Evolutionary conservation across 2,888 invertebrate genomes (phyloP).

Genomic region (Rhingia rostrata): DNA sequence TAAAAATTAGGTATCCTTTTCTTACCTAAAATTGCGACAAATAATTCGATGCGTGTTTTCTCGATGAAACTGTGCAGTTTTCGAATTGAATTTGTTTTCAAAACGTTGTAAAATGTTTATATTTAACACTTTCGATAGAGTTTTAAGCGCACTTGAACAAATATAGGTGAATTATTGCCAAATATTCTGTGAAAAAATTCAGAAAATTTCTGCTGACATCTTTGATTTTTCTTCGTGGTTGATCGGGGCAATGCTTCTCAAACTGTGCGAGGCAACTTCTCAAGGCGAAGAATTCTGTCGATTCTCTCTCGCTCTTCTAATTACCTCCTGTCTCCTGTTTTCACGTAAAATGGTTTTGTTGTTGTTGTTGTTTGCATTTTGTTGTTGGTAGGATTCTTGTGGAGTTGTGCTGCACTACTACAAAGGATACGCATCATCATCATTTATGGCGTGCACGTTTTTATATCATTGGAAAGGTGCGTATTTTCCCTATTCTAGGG

Average conservation of each 20-base stretch:
- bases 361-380: neutral
- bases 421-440: neutral
- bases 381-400: neutral
- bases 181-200: conserved; percentile 73
- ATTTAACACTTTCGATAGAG: conserved; percentile 48
- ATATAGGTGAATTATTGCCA: conserved; percentile 46
- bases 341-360: conserved; percentile 25
- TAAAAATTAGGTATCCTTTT: conserved; percentile 66
- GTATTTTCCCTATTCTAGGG: neutral
- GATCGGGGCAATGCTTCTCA: conserved; percentile 61
- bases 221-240: conserved; percentile 74
- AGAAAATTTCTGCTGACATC: conserved; percentile 76
- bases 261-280: conserved; percentile 68
- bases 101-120: conserved; percentile 65
- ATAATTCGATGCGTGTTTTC: conserved; percentile 55
- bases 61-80: conserved; percentile 35
- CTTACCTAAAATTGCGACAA: conserved; percentile 58
- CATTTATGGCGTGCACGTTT: neutral
- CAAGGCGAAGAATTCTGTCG: conserved; percentile 55
- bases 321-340: conserved; percentile 68
- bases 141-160: conserved; percentile 10
- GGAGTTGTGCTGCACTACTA: neutral
- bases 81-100: conserved; percentile 42
- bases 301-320: conserved; percentile 67
- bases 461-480: neutral